These are phyloP conservation scores for Vollenhovia emeryi DNA, from an alignment of 1,140 invertebrate species.

Conservation along the genomic window DNA sequence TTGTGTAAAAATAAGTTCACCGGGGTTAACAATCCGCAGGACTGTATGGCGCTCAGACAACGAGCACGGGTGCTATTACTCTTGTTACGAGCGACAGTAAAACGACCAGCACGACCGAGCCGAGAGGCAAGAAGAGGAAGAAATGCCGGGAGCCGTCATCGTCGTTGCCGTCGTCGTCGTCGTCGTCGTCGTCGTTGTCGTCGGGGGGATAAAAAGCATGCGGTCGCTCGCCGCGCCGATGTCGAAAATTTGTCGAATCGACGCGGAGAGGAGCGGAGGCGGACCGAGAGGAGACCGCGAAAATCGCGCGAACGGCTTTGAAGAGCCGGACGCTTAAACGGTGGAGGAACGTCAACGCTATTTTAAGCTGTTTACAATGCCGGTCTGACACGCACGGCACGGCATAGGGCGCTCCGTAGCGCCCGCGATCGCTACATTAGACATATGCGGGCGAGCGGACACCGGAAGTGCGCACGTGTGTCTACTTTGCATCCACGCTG, in stretches of 20 bases:
- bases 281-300: not conserved
- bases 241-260: conserved; percentile 51
- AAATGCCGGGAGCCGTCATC: conserved; percentile 41
- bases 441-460: conserved; percentile 36
- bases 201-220: conserved; percentile 42
- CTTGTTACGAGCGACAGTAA: conserved; percentile 59
- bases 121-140: conserved; percentile 36
- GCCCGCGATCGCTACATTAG: not conserved
- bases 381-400: not conserved
- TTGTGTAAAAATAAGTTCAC: conserved; percentile 61
- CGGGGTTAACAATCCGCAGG: conserved; percentile 57
- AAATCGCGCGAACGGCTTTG: conserved; percentile 13
- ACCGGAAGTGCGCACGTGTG: conserved; percentile 55
- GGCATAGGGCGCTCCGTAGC: not conserved
- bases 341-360: conserved; percentile 51
- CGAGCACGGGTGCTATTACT: conserved; percentile 58
- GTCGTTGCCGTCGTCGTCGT: not conserved
- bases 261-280: not conserved
- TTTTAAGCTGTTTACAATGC: conserved; percentile 59
- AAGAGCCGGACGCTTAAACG: not conserved
- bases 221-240: conserved; percentile 14
- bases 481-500: conserved; percentile 28
- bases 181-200: conserved; percentile 20
- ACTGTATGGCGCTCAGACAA: conserved; percentile 57
- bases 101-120: conserved; percentile 34